phyloP scores from a whole-genome alignment of 1,140 invertebrate genomes.

The Diprion similis region DNA sequence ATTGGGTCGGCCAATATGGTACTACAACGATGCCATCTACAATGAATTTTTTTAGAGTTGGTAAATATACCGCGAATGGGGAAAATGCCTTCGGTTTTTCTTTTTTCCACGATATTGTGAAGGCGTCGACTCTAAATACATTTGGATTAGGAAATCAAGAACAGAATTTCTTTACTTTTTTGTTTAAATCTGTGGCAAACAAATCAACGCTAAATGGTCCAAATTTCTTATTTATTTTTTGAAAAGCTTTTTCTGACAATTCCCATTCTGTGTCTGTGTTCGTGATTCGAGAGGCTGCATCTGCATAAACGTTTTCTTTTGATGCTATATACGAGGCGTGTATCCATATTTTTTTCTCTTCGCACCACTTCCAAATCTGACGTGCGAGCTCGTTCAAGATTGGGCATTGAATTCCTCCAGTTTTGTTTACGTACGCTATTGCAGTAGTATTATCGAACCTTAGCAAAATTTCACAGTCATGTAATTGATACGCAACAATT shows the following conservation, averaged over 20 bases:
- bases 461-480: slow-evolving; percentile 35
- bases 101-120: slow-evolving; percentile 19
- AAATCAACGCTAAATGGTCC: slow-evolving; percentile 21
- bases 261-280: slow-evolving; percentile 28
- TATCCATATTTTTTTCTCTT: slow-evolving; percentile 27
- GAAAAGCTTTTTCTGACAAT: slow-evolving; percentile 8
- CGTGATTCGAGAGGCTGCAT: slow-evolving; percentile 20
- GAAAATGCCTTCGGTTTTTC: slow-evolving; percentile 24
- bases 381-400: slow-evolving; percentile 31
- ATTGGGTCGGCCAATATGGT: slow-evolving; percentile 19
- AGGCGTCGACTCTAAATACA: slow-evolving; percentile 17
- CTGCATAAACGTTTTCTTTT: slow-evolving; percentile 22
- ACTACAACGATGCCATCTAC: slow-evolving; percentile 16
- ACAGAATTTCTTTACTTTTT: slow-evolving; percentile 21
- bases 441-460: slow-evolving; percentile 41
- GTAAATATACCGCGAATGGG: slow-evolving; percentile 17
- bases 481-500: slow-evolving; percentile 19
- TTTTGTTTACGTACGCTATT: slow-evolving; percentile 35
- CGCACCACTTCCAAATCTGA: slow-evolving; percentile 36
- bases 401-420: slow-evolving; percentile 32
- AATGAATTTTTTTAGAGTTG: slow-evolving; percentile 20
- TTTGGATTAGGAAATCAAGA: slow-evolving; percentile 25
- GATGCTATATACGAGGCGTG: slow-evolving; percentile 23
- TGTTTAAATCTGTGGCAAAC: slow-evolving; percentile 25
- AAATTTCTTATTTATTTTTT: slow-evolving; percentile 14